Evolutionary conservation across 2,113 vertebrate species (phyloP).

Genomic region (Cepphus grylle): DNA sequence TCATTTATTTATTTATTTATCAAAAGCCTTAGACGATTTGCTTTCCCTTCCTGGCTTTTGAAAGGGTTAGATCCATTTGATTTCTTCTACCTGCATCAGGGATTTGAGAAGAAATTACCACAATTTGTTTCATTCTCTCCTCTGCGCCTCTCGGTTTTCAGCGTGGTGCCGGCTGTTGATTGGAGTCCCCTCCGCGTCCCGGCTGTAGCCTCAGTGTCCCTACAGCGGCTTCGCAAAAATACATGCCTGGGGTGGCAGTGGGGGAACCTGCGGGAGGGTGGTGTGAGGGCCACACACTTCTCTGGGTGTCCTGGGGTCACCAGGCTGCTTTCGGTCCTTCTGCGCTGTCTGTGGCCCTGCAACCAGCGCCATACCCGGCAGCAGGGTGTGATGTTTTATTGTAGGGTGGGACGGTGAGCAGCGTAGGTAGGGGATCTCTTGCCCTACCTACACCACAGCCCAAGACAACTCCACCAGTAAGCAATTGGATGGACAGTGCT

Average conservation of each 20-base stretch:
- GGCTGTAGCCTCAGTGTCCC: background rate
- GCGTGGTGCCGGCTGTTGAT: background rate
- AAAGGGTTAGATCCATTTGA: background rate
- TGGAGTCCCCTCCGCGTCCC: background rate
- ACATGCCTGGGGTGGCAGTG: too few relatives aligned
- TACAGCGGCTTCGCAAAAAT: background rate
- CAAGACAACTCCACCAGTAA: background rate
- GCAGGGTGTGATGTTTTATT: fast-evolving
- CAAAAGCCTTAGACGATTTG: background rate
- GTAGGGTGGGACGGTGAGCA: background rate
- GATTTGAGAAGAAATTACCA: background rate
- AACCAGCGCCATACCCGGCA: fast-evolving
- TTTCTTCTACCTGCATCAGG: background rate
- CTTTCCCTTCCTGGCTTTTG: background rate
- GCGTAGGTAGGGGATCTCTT: background rate
- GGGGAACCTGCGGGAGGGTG: too few relatives aligned
- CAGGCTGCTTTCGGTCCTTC: background rate
- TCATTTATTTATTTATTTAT: background rate
- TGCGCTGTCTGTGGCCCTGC: background rate
- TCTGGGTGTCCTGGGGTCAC: background rate
- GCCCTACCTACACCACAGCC: too few relatives aligned
- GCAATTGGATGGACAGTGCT: background rate
- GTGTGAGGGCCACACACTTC: background rate
- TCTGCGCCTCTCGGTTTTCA: background rate
- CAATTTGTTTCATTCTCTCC: background rate